These are phyloP conservation scores for Cryptophagus acutangulus DNA, from an alignment of 2,888 invertebrate genomes.

Conservation along the genomic window DNA sequence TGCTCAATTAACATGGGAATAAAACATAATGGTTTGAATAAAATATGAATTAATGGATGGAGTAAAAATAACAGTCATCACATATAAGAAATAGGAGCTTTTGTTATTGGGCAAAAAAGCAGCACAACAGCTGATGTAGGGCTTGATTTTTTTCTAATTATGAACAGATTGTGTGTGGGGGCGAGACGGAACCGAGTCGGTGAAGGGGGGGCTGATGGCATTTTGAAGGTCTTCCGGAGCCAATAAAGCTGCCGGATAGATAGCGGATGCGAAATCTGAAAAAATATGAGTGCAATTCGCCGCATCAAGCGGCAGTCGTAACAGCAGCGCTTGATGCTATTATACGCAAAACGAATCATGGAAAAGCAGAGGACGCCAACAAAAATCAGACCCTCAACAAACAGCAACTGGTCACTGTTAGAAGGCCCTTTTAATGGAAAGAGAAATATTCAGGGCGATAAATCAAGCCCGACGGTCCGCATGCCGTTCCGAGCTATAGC, in stretches of 20 bases:
- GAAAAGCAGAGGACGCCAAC: neutral
- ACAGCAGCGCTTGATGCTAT: neutral
- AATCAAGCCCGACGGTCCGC: constrained; percentile 10
- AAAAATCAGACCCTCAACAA: neutral
- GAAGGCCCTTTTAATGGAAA: constrained; percentile 7
- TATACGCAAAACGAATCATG: too few relatives aligned
- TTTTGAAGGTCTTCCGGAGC: constrained; percentile 37
- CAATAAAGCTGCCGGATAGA: constrained; percentile 32
- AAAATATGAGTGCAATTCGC: constrained; percentile 26
- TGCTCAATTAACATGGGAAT: too few relatives aligned
- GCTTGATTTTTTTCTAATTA: constrained; percentile 36
- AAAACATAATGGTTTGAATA: too few relatives aligned
- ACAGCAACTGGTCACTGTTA: constrained; percentile 7
- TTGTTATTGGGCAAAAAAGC: too few relatives aligned
- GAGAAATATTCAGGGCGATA: constrained; percentile 9
- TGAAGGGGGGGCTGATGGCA: constrained; percentile 26
- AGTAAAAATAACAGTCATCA: too few relatives aligned
- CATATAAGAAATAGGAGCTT: too few relatives aligned
- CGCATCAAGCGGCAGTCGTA: constrained; percentile 1
- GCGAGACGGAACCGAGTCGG: too few relatives aligned
- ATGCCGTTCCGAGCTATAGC: constrained; percentile 9
- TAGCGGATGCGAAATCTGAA: constrained; percentile 25
- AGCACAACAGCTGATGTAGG: constrained; percentile 26
- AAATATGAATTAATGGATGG: too few relatives aligned
- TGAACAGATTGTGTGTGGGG: constrained; percentile 35